Percentiles rank a stretch among this genome's conserved stretches.
Evolutionary conservation across 1,140 invertebrate genomes (phyloP).

Genomic region (Calephelis nemesis): DNA sequence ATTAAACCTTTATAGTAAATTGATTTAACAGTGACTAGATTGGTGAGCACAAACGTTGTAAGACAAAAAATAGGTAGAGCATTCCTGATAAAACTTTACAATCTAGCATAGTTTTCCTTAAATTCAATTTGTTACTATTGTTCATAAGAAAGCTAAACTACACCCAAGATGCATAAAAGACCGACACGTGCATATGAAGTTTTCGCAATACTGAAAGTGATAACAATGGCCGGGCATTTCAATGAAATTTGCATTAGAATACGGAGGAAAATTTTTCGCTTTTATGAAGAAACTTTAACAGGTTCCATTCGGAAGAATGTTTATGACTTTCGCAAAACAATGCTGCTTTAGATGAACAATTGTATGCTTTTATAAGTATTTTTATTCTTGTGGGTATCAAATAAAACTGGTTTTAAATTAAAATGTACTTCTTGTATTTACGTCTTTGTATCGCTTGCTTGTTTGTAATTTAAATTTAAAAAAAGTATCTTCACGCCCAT

Average conservation of each 20-base stretch:
- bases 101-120: neutral
- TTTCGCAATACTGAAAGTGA: conserved; percentile 48
- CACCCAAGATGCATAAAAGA: conserved; percentile 4
- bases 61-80: too few species aligned
- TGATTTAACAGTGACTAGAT: too few species aligned
- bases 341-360: neutral
- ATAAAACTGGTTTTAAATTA: neutral
- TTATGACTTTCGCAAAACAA: conserved; percentile 1
- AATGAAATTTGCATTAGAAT: conserved; percentile 69
- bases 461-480: too few species aligned
- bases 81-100: too few species aligned
- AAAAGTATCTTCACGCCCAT: too few species aligned
- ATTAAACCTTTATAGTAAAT: too few species aligned
- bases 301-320: conserved; percentile 32
- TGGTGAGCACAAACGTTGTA: too few species aligned
- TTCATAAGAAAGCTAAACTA: conserved; percentile 9
- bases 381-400: neutral
- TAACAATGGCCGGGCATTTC: conserved; percentile 62
- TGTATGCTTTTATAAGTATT: too few species aligned
- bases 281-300: conserved; percentile 48
- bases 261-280: conserved; percentile 47
- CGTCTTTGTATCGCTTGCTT: too few species aligned
- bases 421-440: neutral
- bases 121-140: neutral
- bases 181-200: conserved; percentile 43